phyloP scores from a whole-genome alignment of 2,888 invertebrate species.

The Calameuta idolon region DNA sequence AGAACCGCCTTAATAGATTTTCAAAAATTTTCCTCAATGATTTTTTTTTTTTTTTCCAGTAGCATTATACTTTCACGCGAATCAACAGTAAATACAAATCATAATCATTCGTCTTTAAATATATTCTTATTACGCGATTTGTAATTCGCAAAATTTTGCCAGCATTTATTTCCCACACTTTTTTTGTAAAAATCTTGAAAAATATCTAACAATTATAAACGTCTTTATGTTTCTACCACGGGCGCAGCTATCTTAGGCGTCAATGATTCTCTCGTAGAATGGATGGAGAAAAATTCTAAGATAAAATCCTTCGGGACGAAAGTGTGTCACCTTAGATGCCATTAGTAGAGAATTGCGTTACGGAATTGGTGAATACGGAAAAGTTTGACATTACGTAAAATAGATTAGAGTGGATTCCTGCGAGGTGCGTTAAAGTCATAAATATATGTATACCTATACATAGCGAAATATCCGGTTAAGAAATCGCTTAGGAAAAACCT shows the following conservation, averaged over 20 bases:
- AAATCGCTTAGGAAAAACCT: not conserved
- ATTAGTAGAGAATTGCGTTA: not conserved
- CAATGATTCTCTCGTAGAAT: constrained; percentile 26
- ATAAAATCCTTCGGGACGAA: not conserved
- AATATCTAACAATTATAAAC: not conserved
- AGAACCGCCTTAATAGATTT: not conserved
- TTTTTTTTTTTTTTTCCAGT: not conserved
- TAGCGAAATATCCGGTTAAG: not conserved
- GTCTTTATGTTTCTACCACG: not conserved
- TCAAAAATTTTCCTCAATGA: not conserved
- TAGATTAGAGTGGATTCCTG: not conserved
- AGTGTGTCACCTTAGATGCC: not conserved
- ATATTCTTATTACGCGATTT: not conserved
- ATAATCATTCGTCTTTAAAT: not conserved
- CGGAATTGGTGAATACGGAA: not conserved
- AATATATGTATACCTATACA: not conserved
- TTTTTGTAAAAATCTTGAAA: not conserved
- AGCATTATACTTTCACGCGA: not conserved
- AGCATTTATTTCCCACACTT: not conserved
- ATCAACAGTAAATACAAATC: not conserved
- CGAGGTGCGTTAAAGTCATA: not conserved
- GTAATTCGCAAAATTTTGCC: not conserved
- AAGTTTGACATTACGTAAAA: not conserved
- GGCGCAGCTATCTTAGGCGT: not conserved
- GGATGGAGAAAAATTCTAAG: not conserved